Conservation (phyloP, 1,140 invertebrate genomes). For the Bursaphelenchus mucronatus region DNA sequence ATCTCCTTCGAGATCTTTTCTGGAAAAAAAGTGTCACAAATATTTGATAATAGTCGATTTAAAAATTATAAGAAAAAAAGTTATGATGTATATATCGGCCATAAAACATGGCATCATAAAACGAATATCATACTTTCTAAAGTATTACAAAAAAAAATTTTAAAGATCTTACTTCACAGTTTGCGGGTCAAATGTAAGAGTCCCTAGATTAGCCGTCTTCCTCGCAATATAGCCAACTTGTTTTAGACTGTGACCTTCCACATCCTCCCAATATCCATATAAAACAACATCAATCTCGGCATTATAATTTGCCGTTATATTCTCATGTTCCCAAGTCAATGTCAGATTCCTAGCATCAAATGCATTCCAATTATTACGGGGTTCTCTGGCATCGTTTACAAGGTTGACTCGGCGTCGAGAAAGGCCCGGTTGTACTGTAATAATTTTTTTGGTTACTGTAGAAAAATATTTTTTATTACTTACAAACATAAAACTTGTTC, state of each 20-base stretch:
- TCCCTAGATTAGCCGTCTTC: constrained; percentile 33
- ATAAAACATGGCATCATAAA: too few relatives aligned
- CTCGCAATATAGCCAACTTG: constrained; percentile 40
- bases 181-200: constrained; percentile 38
- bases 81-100: too few relatives aligned
- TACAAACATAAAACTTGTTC: constrained; percentile 47
- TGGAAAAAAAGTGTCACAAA: background rate
- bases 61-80: too few relatives aligned
- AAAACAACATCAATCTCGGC: constrained; percentile 33
- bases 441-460: constrained; percentile 2
- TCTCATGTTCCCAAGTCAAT: constrained; percentile 40
- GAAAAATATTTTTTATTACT: constrained; percentile 21
- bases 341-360: constrained; percentile 41
- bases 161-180: constrained; percentile 20
- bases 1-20: constrained; percentile 35
- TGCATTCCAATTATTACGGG: constrained; percentile 41
- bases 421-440: constrained; percentile 43
- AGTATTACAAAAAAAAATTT: background rate
- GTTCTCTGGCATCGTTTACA: constrained; percentile 38
- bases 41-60: background rate
- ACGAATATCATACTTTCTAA: too few relatives aligned
- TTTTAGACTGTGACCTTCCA: constrained; percentile 39
- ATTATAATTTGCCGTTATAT: constrained; percentile 44
- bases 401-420: constrained; percentile 31
- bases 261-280: constrained; percentile 47